Conservation (phyloP, 2,113 vertebrate species). For the Xiphophorus hellerii region DNA sequence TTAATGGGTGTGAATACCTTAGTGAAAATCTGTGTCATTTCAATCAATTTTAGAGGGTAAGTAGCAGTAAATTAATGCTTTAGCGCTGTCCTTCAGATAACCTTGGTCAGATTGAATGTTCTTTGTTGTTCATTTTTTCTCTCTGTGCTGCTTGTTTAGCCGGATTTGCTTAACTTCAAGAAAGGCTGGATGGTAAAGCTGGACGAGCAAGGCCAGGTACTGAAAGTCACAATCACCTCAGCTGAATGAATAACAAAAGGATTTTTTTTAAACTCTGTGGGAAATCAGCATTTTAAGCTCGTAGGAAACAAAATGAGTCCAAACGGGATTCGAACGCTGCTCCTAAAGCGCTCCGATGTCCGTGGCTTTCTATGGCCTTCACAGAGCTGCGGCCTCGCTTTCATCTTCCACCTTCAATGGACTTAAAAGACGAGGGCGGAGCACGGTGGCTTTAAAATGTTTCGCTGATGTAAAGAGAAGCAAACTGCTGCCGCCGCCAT, state of each 20-base stretch:
- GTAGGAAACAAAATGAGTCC: constrained; percentile 10
- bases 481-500: neutral
- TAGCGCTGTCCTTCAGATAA: neutral
- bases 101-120: constrained; percentile 20
- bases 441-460: constrained; percentile 20
- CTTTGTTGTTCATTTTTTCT: neutral
- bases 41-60: too few relatives aligned
- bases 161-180: constrained; percentile 85
- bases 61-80: constrained; percentile 16
- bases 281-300: neutral
- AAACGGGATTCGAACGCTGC: constrained; percentile 15
- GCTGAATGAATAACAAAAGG: neutral
- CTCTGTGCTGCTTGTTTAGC: constrained; percentile 56
- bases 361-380: constrained; percentile 42
- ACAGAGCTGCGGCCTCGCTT: constrained; percentile 40
- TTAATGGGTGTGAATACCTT: neutral
- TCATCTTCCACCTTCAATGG: constrained; percentile 59
- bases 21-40: neutral
- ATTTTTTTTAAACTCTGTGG: too few relatives aligned
- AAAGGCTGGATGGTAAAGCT: constrained; percentile 88
- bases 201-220: constrained; percentile 82
- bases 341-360: neutral
- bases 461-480: neutral
- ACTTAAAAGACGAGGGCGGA: constrained; percentile 47
- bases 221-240: neutral